Base-by-base conservation (phyloP, 1,140 invertebrate species). In the Drosophila paulistorum region DNA sequence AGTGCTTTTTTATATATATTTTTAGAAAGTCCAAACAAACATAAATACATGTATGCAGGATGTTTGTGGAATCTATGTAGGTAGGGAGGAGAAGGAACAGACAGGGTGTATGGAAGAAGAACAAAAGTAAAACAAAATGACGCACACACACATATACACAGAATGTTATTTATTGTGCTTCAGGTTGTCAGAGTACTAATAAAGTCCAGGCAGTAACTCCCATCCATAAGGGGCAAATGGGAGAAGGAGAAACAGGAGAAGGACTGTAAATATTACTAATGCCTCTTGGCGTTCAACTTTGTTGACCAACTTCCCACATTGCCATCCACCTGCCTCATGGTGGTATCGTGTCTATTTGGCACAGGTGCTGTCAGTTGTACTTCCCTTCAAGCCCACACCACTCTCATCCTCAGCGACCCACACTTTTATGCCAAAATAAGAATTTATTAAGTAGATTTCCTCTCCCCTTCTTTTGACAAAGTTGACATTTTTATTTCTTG, bases 101-200 rank as follows among this genome's bases (percentile, higher is more conserved):
- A 20, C 14, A 45, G 2, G 13, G 9, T 2, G 11, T 30, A 30
- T 7, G 30, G 6, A 0, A 54, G 11, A 41, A 39, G 63, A 55
- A 58, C 51, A 42, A 48, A 33, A 61, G 59, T 33, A 39, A 70
- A 68, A 76, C 66, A 70, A 76, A 76, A 77, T 77, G 73, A 74
- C 55, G 66, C 42, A 74, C 73, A 76, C 11, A 37, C 42, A 74
- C 73, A 76, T 11, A 39, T 3, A 37, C 7, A 37, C 65, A 77
- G 60, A 75, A 82, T 87, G 83, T 83, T 87, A 89, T 87, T 87
- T 87, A 87, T 87, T 66, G 80, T 70, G 65, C 68, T 70, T 70
- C 79, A 87, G 79, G 79, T 87, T 87, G 83, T 77, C 73, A 78
- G 83, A 76, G 67, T 69, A 84, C 84, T 87, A 87, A 87, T 87